Base-by-base conservation (phyloP, 2,888 invertebrate species). In the Parnassius smintheus region DNA sequence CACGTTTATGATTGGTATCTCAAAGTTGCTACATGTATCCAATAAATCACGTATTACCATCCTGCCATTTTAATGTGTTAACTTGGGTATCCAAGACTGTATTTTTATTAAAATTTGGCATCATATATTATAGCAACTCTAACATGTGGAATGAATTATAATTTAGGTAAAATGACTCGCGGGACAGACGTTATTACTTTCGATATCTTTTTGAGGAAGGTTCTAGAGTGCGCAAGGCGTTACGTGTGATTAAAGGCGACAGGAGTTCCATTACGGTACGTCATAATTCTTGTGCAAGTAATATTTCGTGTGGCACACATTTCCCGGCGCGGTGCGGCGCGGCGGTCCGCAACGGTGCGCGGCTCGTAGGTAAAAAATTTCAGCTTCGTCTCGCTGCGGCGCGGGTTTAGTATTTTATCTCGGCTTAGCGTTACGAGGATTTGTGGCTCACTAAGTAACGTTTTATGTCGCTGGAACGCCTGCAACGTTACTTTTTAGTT, bases 381-480 rank as follows among this genome's bases (percentile, higher is more conserved):
- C 79, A 84, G 76, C 83, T 77, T 76, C 78, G 85, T 80, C 83
- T 82, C 86, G 80, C 79, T 81, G 85, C 84, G 82, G 84, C 82
- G 77, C 83, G 81, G 85, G 88, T 89, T 88, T 88, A 87, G 85
- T 89, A 87, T 88, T 91, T 91, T 91, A 91, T 91, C 90, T 89
- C 86, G 86, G 88, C 88, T 91, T 88, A 88, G 82, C 86, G 84
- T 91, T 91, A 91, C 89, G 86, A 91, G 89, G 86, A 91, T 91
- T 89, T 91, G 90, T 91, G 87, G 89, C 85, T 87, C 84, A 82
- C 89, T 90, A 91, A 90, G 89, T 88, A 90, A 90, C 82, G 88
- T 90, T 90, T 91, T 91, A 91, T 91, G 90, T 87, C 84, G 78
- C 81, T 78, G 83, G 76, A 85, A 83, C 80, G 83, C 81, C 82